Evolutionary conservation across 2,888 invertebrate species (phyloP).

Genomic region (Psylliodes chrysocephalus): DNA sequence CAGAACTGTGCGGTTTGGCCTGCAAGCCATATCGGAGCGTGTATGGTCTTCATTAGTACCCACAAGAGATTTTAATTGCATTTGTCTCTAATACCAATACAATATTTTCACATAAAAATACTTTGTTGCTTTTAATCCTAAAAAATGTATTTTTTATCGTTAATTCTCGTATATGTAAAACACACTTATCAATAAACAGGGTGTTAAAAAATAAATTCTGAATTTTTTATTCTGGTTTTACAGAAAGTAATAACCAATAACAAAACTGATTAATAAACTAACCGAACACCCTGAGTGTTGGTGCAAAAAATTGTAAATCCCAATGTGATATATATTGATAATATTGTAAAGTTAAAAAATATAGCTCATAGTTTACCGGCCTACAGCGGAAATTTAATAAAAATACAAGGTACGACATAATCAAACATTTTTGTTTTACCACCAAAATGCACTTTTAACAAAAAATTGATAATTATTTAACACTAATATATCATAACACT

Average conservation of each 20-base stretch:
- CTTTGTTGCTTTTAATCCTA: too few relatives aligned
- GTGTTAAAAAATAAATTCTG: conserved; percentile 20
- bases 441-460: conserved; percentile 48
- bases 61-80: too few relatives aligned
- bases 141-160: not conserved
- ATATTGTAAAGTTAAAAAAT: conserved; percentile 53
- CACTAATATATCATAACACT: conserved; percentile 48
- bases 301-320: conserved; percentile 50
- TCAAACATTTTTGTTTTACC: conserved; percentile 48
- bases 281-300: conserved; percentile 35
- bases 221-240: conserved; percentile 45
- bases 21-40: too few relatives aligned
- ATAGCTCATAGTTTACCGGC: conserved; percentile 39
- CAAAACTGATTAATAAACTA: conserved; percentile 23
- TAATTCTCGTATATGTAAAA: conserved; percentile 5
- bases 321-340: conserved; percentile 61
- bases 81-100: too few relatives aligned
- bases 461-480: conserved; percentile 49
- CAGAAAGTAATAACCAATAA: conserved; percentile 37
- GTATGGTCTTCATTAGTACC: too few relatives aligned
- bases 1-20: too few relatives aligned
- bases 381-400: conserved; percentile 33
- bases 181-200: conserved; percentile 28
- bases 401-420: conserved; percentile 54
- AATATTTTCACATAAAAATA: too few relatives aligned